A percentile compares a stretch with the other conserved stretches of the same genome.
These are phyloP conservation scores for Ips typographus DNA, from an alignment of 1,140 invertebrate genomes.

Conservation along the genomic window DNA sequence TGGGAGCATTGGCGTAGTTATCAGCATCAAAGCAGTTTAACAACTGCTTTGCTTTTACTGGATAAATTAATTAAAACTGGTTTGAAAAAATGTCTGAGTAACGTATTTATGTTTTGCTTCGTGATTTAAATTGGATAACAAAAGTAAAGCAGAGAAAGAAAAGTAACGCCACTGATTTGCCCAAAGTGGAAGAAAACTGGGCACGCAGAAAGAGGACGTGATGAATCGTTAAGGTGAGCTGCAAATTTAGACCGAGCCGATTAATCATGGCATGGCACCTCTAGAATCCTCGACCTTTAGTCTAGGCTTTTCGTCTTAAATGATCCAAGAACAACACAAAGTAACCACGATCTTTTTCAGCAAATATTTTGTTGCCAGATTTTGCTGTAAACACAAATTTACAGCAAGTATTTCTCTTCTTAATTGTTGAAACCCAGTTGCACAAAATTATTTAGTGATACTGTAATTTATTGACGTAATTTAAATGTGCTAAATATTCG, in stretches of 20 bases:
- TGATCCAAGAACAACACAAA: slow-evolving; percentile 4
- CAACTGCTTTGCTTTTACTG: no score
- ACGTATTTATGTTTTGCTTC: neutral
- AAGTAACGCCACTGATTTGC: slow-evolving; percentile 7
- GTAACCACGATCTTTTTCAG: slow-evolving; percentile 11
- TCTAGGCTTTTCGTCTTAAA: slow-evolving; percentile 30
- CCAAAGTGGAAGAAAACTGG: slow-evolving; percentile 21
- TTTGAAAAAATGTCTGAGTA: neutral
- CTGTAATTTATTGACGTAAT: no score
- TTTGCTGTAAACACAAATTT: no score
- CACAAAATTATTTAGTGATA: no score
- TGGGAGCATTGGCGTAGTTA: neutral
- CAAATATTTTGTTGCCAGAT: no score
- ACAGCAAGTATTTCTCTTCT: no score
- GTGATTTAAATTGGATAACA: neutral
- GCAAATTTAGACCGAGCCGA: slow-evolving; percentile 31
- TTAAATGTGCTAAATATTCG: no score
- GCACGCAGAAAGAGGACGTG: slow-evolving; percentile 22
- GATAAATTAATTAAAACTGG: no score
- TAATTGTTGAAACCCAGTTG: no score
- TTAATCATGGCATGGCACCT: slow-evolving; percentile 22
- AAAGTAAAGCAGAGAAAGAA: neutral
- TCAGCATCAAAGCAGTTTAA: no score
- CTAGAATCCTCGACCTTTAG: slow-evolving; percentile 24
- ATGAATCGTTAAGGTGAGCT: slow-evolving; percentile 34